These are phyloP conservation scores for Hyperopisus bebe DNA, from an alignment of 2,113 vertebrate species.

Conservation along the genomic window DNA sequence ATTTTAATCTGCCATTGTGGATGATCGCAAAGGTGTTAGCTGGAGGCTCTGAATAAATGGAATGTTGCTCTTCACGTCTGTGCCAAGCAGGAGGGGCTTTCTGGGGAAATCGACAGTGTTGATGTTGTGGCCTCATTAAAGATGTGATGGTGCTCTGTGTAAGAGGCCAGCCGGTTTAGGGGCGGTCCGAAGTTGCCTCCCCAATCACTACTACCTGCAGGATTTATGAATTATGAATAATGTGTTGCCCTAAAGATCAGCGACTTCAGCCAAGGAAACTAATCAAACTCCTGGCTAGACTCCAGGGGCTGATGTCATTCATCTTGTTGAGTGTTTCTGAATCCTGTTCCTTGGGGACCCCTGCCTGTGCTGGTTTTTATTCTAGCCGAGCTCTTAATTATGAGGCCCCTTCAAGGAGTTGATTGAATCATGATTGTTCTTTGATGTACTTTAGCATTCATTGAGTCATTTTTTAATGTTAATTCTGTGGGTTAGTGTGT, in stretches of 20 bases:
- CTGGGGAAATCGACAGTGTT: not conserved
- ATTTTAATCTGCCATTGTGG: not conserved
- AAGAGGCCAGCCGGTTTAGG: not conserved
- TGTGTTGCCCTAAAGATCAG: not conserved
- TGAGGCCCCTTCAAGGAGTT: not conserved
- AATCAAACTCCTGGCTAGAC: slow-evolving; percentile 9
- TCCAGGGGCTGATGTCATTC: slow-evolving; percentile 13
- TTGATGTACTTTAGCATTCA: not conserved
- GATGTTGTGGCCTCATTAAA: not conserved
- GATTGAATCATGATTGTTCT: not conserved
- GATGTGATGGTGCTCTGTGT: not conserved
- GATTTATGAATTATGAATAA: slow-evolving; percentile 6
- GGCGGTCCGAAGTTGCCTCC: not conserved
- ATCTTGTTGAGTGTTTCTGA: slow-evolving; percentile 5
- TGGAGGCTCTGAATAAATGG: slow-evolving; percentile 1
- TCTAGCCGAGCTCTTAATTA: not conserved
- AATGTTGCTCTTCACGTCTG: not conserved
- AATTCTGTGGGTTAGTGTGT: not conserved
- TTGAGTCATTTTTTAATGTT: not conserved
- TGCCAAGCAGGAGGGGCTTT: not conserved
- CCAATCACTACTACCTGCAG: not conserved
- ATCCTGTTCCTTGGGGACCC: not conserved
- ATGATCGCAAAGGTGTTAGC: not conserved
- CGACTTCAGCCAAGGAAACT: not conserved
- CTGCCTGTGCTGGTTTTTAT: not conserved